These are phyloP conservation scores for Caenorhabditis afra DNA, from an alignment of 2,888 invertebrate genomes.

Conservation along the genomic window DNA sequence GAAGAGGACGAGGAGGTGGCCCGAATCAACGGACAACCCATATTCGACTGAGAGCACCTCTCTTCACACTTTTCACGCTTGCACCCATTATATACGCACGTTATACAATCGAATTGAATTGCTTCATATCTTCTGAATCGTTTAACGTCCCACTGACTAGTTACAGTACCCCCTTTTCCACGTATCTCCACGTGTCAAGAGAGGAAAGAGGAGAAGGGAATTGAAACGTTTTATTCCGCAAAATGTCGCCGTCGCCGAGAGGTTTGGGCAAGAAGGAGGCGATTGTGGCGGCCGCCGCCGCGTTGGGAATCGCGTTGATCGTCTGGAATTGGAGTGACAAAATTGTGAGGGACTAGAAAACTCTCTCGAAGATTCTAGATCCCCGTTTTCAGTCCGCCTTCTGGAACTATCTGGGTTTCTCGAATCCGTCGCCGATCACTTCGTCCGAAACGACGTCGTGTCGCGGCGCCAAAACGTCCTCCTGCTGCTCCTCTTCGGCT, in stretches of 20 bases:
- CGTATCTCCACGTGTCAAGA: no score
- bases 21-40: conserved; percentile 43
- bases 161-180: no score
- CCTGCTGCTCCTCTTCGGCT: neutral
- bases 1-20: conserved; percentile 21
- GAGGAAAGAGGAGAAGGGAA: no score
- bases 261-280: conserved; percentile 30
- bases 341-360: conserved; percentile 12
- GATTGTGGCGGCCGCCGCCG: conserved; percentile 29
- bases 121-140: no score
- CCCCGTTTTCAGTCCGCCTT: conserved; percentile 6
- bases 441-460: no score
- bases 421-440: neutral
- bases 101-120: no score
- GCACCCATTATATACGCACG: no score
- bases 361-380: neutral
- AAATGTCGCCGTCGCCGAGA: conserved; percentile 18
- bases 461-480: no score
- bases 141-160: no score
- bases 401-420: conserved; percentile 11
- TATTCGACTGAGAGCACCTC: conserved; percentile 48
- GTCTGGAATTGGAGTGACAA: conserved; percentile 40
- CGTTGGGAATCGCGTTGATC: conserved; percentile 31
- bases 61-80: no score
- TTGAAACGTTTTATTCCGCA: neutral